These are phyloP conservation scores for Dasysyrphus tricinctus DNA, from an alignment of 2,888 invertebrate species.

Conservation along the genomic window DNA sequence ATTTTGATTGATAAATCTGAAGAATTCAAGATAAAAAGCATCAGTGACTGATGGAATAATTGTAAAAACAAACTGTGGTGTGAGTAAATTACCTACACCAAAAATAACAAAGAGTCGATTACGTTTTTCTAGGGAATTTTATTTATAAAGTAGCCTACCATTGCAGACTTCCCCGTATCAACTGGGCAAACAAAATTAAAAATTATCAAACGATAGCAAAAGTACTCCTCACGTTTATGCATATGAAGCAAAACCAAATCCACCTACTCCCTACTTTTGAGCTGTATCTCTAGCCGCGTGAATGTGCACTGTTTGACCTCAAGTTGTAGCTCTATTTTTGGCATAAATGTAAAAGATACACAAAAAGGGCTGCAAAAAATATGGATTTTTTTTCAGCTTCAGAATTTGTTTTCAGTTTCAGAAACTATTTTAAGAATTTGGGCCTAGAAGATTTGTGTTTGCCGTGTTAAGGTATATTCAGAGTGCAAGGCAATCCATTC, in stretches of 20 bases:
- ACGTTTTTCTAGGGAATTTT: slow-evolving; percentile 47
- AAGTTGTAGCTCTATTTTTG: slow-evolving; percentile 55
- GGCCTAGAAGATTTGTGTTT: background rate
- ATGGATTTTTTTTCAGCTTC: slow-evolving; percentile 38
- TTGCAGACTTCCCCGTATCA: background rate
- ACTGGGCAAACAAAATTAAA: background rate
- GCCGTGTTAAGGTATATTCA: background rate
- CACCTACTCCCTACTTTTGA: too few relatives aligned
- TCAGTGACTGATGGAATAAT: slow-evolving; percentile 41
- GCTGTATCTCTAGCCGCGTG: background rate
- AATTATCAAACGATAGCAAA: background rate
- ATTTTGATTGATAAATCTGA: slow-evolving; percentile 11
- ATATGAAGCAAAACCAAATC: slow-evolving; percentile 2
- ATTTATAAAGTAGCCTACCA: slow-evolving; percentile 49
- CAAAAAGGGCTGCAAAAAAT: slow-evolving; percentile 29
- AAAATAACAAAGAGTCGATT: slow-evolving; percentile 19
- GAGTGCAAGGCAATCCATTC: too few relatives aligned
- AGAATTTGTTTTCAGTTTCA: slow-evolving; percentile 8
- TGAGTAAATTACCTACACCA: slow-evolving; percentile 1
- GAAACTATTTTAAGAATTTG: slow-evolving; percentile 49
- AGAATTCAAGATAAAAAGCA: slow-evolving; percentile 37
- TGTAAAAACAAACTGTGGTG: slow-evolving; percentile 31
- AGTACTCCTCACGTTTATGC: slow-evolving; percentile 4
- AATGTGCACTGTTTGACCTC: slow-evolving; percentile 56
- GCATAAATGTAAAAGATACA: slow-evolving; percentile 26